phyloP scores from a whole-genome alignment of 2,888 invertebrate species.

The Phorcus lineatus region DNA sequence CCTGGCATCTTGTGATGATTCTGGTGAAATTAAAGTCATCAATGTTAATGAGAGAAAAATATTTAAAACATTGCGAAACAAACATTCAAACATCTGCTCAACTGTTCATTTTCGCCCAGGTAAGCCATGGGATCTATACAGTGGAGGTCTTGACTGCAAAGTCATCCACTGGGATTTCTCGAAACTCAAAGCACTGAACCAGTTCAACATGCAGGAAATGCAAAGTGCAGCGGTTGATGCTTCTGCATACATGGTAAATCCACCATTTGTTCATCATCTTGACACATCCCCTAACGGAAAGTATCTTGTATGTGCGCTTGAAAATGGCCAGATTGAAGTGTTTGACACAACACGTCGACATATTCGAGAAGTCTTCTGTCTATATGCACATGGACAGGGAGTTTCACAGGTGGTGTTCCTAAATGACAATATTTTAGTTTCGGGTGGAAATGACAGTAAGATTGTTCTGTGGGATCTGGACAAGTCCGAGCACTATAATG shows the following conservation, averaged over 20 bases:
- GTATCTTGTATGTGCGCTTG: slow-evolving; percentile 67
- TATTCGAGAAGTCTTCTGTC: slow-evolving; percentile 56
- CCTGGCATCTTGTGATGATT: slow-evolving; percentile 72
- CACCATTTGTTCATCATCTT: slow-evolving; percentile 71
- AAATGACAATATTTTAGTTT: slow-evolving; percentile 54
- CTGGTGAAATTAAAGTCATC: slow-evolving; percentile 70
- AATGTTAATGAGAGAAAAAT: slow-evolving; percentile 64
- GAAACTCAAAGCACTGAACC: slow-evolving; percentile 62
- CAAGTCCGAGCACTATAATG: slow-evolving; percentile 47
- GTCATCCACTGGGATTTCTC: slow-evolving; percentile 74
- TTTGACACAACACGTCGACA: slow-evolving; percentile 64
- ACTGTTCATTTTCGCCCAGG: slow-evolving; percentile 66
- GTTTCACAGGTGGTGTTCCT: slow-evolving; percentile 73
- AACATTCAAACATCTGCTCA: slow-evolving; percentile 73
- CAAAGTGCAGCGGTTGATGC: slow-evolving; percentile 56
- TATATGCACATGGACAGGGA: slow-evolving; percentile 70
- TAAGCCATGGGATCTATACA: slow-evolving; percentile 67
- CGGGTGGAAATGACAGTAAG: slow-evolving; percentile 70
- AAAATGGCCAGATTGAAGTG: slow-evolving; percentile 69
- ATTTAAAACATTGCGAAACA: slow-evolving; percentile 67
- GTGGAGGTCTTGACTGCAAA: slow-evolving; percentile 71
- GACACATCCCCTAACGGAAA: slow-evolving; percentile 55
- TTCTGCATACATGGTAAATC: slow-evolving; percentile 69
- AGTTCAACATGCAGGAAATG: slow-evolving; percentile 70
- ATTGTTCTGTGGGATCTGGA: slow-evolving; percentile 67